A percentile compares a stretch with the other conserved stretches of the same genome.
Evolutionary conservation across 1,140 invertebrate species (phyloP).

Genomic region (Matsumurasca onukii): DNA sequence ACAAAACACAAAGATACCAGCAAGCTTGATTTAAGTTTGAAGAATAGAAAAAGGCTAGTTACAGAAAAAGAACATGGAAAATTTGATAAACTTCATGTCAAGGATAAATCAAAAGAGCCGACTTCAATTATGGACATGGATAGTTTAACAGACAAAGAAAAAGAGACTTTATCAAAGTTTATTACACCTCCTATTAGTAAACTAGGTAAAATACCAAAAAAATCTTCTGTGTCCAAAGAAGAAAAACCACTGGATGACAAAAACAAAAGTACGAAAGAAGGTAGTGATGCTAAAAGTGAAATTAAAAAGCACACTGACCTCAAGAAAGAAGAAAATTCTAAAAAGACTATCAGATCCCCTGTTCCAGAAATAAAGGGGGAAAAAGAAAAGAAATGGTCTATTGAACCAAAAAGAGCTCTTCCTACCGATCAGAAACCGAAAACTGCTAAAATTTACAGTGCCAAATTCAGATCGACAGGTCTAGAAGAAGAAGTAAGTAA

Average conservation of each 20-base stretch:
- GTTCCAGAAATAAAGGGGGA: conserved; percentile 36
- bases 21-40: conserved; percentile 10
- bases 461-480: conserved; percentile 83
- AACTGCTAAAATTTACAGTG: conserved; percentile 86
- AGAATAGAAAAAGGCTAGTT: background rate
- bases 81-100: conserved; percentile 32
- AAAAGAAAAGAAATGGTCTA: conserved; percentile 71
- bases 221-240: conserved; percentile 49
- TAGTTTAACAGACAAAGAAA: conserved; percentile 59
- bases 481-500: conserved; percentile 73
- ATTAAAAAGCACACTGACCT: conserved; percentile 41
- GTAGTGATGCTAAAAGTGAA: conserved; percentile 50
- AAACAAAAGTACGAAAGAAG: conserved; percentile 17
- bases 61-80: conserved; percentile 49
- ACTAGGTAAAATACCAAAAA: conserved; percentile 75
- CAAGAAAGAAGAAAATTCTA: conserved; percentile 28
- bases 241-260: conserved; percentile 41
- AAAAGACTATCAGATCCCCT: too few species aligned
- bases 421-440: conserved; percentile 63
- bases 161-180: conserved; percentile 64
- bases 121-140: conserved; percentile 45
- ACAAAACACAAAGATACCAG: background rate
- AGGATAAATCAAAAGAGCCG: conserved; percentile 47
- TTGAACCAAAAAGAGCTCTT: conserved; percentile 68
- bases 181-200: conserved; percentile 63